phyloP scores from a whole-genome alignment of 2,797 vertebrate genomes.

The Sternarchorhynchus goeldii region DNA sequence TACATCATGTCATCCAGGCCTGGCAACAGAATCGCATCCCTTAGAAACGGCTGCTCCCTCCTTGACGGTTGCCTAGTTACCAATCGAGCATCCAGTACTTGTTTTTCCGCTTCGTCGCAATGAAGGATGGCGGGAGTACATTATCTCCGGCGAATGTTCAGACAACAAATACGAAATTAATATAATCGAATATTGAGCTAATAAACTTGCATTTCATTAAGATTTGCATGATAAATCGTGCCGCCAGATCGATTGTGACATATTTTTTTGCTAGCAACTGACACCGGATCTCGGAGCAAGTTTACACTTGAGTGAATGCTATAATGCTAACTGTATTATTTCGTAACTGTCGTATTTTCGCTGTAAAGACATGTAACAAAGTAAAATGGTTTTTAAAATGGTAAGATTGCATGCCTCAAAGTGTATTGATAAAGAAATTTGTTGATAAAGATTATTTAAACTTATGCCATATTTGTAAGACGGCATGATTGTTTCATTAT shows the following conservation, averaged over 20 bases:
- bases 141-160: not conserved
- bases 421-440: not conserved
- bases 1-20: slow-evolving; percentile 50
- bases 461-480: not conserved
- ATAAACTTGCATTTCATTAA: not conserved
- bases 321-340: not conserved
- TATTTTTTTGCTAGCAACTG: not conserved
- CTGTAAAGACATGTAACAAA: not conserved
- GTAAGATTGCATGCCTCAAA: not conserved
- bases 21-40: slow-evolving; percentile 74
- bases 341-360: too few relatives aligned
- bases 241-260: not conserved
- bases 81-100: slow-evolving; percentile 57
- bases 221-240: not conserved
- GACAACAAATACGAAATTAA: not conserved
- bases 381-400: not conserved
- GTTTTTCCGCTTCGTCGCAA: slow-evolving; percentile 43
- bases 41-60: slow-evolving; percentile 67
- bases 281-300: slow-evolving; percentile 39
- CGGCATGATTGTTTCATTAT: not conserved
- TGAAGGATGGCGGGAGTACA: slow-evolving; percentile 49
- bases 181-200: not conserved
- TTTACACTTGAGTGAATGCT: not conserved
- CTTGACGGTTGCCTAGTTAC: slow-evolving; percentile 70
- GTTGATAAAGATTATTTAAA: not conserved